These are phyloP conservation scores for Pseudomyrmex cubaensis DNA, from an alignment of 1,140 invertebrate genomes.

Conservation along the genomic window DNA sequence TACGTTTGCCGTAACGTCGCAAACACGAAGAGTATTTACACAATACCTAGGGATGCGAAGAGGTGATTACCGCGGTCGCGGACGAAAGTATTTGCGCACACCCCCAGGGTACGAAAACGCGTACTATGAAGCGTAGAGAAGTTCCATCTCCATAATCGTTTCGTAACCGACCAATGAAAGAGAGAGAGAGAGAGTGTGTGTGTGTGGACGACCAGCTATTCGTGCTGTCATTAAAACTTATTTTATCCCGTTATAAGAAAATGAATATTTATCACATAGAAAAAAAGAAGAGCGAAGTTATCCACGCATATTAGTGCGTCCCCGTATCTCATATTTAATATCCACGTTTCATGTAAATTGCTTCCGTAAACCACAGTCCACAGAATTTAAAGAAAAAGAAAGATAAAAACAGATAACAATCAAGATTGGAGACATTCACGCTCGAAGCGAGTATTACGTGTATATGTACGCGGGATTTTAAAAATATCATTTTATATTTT, in stretches of 20 bases:
- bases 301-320: conserved; percentile 13
- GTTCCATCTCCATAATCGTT: conserved; percentile 50
- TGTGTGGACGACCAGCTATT: not conserved
- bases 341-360: conserved; percentile 37
- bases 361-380: not conserved
- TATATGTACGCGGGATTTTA: not conserved
- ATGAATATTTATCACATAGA: conserved; percentile 43
- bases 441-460: conserved; percentile 6
- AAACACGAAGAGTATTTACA: conserved; percentile 47
- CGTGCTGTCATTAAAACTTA: conserved; percentile 53
- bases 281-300: conserved; percentile 10
- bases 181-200: not conserved
- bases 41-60: conserved; percentile 12
- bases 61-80: not conserved
- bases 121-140: conserved; percentile 22
- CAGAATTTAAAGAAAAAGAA: conserved; percentile 9
- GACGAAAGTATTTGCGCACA: conserved; percentile 35
- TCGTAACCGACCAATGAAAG: not conserved
- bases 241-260: conserved; percentile 27
- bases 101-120: not conserved
- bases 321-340: conserved; percentile 28
- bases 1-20: conserved; percentile 1
- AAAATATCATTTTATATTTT: conserved; percentile 3
- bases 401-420: not conserved
- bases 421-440: conserved; percentile 15